Evolutionary conservation across 2,888 invertebrate genomes (phyloP), one percentile per base, ranked within the genome.

Genomic region (Branchellion lobata): DNA sequence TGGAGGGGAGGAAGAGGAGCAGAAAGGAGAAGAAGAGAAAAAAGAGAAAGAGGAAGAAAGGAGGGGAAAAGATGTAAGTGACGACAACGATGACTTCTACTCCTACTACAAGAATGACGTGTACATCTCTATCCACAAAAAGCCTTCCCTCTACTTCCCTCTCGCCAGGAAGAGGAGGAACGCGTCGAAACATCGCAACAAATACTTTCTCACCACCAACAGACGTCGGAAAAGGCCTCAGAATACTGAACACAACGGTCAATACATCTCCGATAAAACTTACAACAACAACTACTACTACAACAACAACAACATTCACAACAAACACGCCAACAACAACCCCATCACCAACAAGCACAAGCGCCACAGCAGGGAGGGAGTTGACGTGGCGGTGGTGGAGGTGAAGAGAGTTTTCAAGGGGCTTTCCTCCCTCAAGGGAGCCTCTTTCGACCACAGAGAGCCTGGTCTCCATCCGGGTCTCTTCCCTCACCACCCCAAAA

Each of bases 381-480:
- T 21, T 27, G 53, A 75, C 53, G 53, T 75, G 8, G 53, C n/a
- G 29, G 51, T 47, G 51, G 75, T 75, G 27, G 75, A 75, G 27
- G 51, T 75, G 2, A 75, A 75, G 53, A 47, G 75, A 11, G 51
- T 75, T 27, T 21, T 75, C 53, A 75, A 75, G 18, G 75, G 75
- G 8, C 21, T 40, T 29, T 24, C 24, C n/a, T 1, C 21, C 1
- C 27, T 75, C 24, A 27, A 34, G 1, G 36, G 24, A 24, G 24
- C 31, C 73, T 36, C 40, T 21, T 73, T 24, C 27, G 40, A 73
- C 11, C 24, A 75, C 31, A 47, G 27, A 3, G 40, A 40, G 0
- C 31, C 27, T 14, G 21, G 21, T 33, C 27, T 24, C 21, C 34
- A 36, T n/a, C 24, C 27, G 1, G 75, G 75, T n/a, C 8, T 57